phyloP scores from a whole-genome alignment of 2,113 vertebrate genomes.

The Antidorcas marsupialis region DNA sequence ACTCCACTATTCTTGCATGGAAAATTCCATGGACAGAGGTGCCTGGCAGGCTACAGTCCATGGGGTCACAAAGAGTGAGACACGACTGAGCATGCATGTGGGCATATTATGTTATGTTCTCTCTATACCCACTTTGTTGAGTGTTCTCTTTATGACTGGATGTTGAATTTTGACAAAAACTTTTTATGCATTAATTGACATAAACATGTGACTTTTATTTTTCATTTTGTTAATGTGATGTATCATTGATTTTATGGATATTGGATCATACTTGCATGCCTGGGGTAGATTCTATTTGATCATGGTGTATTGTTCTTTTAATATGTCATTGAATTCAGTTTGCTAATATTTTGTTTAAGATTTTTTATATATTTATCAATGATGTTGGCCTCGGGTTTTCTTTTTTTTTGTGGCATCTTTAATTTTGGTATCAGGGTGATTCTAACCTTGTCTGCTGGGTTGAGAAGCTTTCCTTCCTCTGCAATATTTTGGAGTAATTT shows the following conservation, averaged over 20 bases:
- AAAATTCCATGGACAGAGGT: background rate
- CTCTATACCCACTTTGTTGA: background rate
- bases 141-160: background rate
- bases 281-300: background rate
- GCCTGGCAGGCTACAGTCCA: background rate
- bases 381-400: background rate
- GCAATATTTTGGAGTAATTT: background rate
- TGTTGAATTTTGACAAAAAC: background rate
- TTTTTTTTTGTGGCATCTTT: background rate
- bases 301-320: background rate
- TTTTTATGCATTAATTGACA: background rate
- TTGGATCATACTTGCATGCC: background rate
- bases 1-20: background rate
- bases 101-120: background rate
- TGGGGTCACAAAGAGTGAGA: background rate
- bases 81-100: background rate
- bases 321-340: background rate
- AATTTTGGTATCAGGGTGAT: background rate
- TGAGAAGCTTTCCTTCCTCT: background rate
- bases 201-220: background rate
- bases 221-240: background rate
- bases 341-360: background rate
- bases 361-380: background rate
- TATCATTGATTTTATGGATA: background rate
- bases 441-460: background rate